Conservation (phyloP, 1,140 invertebrate genomes). For the Lucilia cuprina region DNA sequence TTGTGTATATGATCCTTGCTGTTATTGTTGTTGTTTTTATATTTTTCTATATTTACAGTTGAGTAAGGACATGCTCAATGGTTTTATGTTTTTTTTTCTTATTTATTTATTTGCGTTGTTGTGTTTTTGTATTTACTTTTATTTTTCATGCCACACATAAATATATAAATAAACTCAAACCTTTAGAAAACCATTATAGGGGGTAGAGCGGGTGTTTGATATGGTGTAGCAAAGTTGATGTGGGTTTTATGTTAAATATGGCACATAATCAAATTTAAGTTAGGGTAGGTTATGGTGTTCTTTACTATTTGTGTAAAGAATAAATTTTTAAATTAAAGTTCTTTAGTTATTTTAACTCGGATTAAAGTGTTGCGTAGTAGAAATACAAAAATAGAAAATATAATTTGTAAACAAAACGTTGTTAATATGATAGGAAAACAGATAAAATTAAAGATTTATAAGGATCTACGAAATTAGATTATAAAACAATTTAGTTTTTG, state of each 20-base stretch:
- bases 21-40: background rate
- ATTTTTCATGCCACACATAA: constrained; percentile 2
- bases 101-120: background rate
- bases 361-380: background rate
- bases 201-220: background rate
- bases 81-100: background rate
- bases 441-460: background rate
- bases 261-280: constrained; percentile 15
- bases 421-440: background rate
- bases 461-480: too few relatives aligned
- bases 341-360: background rate
- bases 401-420: background rate
- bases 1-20: background rate
- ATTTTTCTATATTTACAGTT: constrained; percentile 8
- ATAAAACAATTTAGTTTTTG: too few relatives aligned
- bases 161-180: background rate
- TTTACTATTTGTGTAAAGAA: background rate
- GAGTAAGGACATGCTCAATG: constrained; percentile 30
- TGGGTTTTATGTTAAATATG: background rate
- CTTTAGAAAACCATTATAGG: background rate
- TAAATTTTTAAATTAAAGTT: background rate
- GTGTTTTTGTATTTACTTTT: constrained; percentile 4
- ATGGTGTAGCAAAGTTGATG: background rate
- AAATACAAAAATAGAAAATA: background rate
- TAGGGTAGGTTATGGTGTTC: background rate